A percentile compares a stretch with the other conserved stretches of the same genome.
phyloP scores from a whole-genome alignment of 2,113 vertebrate genomes.

The Pyrgilauda ruficollis region DNA sequence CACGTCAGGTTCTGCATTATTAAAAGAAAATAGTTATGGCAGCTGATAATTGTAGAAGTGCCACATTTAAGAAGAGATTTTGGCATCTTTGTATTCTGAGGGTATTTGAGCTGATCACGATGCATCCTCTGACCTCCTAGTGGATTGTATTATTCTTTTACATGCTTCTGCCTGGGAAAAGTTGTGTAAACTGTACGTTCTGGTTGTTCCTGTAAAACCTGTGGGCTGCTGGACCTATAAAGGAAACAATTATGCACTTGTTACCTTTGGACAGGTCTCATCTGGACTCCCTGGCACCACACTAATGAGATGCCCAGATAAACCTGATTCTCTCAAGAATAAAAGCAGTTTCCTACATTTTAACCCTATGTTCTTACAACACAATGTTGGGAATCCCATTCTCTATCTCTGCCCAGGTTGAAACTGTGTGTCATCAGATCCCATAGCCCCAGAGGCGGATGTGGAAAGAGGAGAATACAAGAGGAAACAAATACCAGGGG shows the following conservation, averaged over 20 bases:
- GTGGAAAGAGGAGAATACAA: neutral
- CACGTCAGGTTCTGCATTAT: neutral
- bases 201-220: neutral
- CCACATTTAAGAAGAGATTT: neutral
- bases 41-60: neutral
- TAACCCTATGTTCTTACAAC: neutral
- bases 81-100: neutral
- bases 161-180: neutral
- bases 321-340: neutral
- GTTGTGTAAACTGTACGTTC: accelerated
- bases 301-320: neutral
- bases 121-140: neutral
- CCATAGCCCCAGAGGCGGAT: neutral
- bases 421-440: neutral
- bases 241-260: neutral
- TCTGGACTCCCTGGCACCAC: neutral
- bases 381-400: neutral
- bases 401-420: neutral
- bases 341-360: neutral
- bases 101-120: accelerated
- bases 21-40: neutral
- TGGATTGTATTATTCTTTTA: neutral
- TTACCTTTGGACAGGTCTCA: neutral
- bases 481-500: neutral
- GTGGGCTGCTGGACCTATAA: neutral